Conservation (phyloP, 2,888 invertebrate species). For the Lasiommata megera region DNA sequence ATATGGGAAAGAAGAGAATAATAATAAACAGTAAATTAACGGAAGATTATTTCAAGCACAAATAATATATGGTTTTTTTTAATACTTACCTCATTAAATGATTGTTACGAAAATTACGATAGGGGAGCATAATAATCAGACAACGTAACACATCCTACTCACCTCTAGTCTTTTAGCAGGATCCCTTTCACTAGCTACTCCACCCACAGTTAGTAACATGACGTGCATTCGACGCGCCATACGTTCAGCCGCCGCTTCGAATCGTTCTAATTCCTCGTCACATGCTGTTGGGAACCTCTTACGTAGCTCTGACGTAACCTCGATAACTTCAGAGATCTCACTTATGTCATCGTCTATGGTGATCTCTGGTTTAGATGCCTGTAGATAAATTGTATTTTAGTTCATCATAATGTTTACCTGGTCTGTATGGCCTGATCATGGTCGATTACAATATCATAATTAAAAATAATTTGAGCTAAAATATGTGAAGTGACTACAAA, state of each 20-base stretch:
- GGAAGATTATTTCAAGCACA: no score
- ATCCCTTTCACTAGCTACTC: slow-evolving; percentile 81
- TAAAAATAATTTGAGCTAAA: no score
- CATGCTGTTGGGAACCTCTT: slow-evolving; percentile 37
- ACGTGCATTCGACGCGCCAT: slow-evolving; percentile 81
- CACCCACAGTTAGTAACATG: slow-evolving; percentile 81
- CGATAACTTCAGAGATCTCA: slow-evolving; percentile 22
- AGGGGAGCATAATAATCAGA: no score
- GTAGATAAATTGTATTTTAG: neutral
- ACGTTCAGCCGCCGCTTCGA: slow-evolving; percentile 48
- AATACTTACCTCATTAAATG: no score
- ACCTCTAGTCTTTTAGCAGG: slow-evolving; percentile 84
- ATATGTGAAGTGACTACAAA: no score
- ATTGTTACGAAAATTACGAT: no score
- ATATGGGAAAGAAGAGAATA: no score
- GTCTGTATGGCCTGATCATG: no score
- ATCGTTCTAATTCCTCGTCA: slow-evolving; percentile 43
- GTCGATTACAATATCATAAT: no score
- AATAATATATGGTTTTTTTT: no score
- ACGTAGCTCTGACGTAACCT: slow-evolving; percentile 32
- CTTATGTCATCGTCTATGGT: slow-evolving; percentile 12
- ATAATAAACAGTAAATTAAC: no score
- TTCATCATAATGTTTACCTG: no score
- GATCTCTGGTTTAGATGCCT: slow-evolving; percentile 20
- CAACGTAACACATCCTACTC: slow-evolving; percentile 3